Base-by-base conservation (phyloP, 2,888 invertebrate genomes). In the Steromphala cineraria region DNA sequence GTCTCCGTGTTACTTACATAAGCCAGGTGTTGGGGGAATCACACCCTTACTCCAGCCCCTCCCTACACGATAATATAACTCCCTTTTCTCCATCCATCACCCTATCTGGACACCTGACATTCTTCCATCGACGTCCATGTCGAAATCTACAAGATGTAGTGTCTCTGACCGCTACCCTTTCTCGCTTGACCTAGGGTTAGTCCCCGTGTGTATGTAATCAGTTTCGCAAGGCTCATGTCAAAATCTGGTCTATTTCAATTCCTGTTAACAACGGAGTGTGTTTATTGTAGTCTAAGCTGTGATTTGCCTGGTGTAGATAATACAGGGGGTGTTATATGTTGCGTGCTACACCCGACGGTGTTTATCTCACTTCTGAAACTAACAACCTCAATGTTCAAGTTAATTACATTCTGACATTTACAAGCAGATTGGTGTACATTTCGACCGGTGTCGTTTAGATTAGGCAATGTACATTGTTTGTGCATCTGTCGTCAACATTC, bases 361-460 rank as follows among this genome's bases (percentile, higher is more conserved):
- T 71, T 71, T 71, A 71, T 71, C 71, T 40, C 71, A 17, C 19
- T n/a, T 17, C 71, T 15, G 31, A 36, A 71, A 71, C 71, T 36
- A 19, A 40, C 31, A 36, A 31, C 2, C 46, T 10, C 31, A 56
- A 19, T 28, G 71, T 40, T 71, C 19, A 71, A 36, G 71, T 36
- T 71, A 71, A 71, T 71, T 71, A 36, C 31, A 19, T 31, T 71
- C 36, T 71, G 71, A 71, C 71, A 71, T 71, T 71, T 71, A 71
- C 71, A 31, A 71, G 36, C 36, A 36, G 36, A 36, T 36, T 19
- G 36, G 71, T 71, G 71, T 71, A 71, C 71, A 71, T 71, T 71
- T 71, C 71, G 17, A 40, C 31, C 19, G 71, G 3, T 71, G 71
- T 36, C 71, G 36, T 71, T 62, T 19, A 36, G 71, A 71, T 71